Conservation (phyloP, 2,888 invertebrate species). For the Tetranychus truncatus region DNA sequence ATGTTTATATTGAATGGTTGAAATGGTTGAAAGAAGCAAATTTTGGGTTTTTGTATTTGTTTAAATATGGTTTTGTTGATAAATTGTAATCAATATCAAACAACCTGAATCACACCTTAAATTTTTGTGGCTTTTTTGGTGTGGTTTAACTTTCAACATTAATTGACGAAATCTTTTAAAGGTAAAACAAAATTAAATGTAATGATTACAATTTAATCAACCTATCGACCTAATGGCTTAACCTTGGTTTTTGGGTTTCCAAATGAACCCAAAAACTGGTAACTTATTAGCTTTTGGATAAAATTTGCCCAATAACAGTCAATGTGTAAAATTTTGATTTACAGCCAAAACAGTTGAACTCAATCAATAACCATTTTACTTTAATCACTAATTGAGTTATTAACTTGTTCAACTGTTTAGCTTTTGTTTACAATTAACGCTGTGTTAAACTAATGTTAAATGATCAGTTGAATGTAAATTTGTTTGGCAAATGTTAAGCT, state of each 20-base stretch:
- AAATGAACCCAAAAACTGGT: no score
- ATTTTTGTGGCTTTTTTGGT: neutral
- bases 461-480: neutral
- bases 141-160: neutral
- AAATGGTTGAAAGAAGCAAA: no score
- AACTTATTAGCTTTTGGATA: no score
- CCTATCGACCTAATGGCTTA: neutral
- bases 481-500: slow-evolving; percentile 4
- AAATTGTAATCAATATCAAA: neutral
- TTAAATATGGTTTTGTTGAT: neutral
- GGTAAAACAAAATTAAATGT: no score
- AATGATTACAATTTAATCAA: no score
- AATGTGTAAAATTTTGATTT: neutral
- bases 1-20: no score
- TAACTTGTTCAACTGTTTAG: neutral
- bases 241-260: neutral
- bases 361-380: neutral
- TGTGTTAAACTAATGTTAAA: no score
- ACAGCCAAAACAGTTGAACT: no score
- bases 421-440: neutral
- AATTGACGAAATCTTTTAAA: no score
- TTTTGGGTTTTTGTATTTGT: no score
- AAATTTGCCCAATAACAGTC: neutral
- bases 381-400: slow-evolving; percentile 1
- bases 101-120: neutral